Evolutionary conservation across 2,113 vertebrate genomes (phyloP).

Genomic region (Grammomys surdaster): DNA sequence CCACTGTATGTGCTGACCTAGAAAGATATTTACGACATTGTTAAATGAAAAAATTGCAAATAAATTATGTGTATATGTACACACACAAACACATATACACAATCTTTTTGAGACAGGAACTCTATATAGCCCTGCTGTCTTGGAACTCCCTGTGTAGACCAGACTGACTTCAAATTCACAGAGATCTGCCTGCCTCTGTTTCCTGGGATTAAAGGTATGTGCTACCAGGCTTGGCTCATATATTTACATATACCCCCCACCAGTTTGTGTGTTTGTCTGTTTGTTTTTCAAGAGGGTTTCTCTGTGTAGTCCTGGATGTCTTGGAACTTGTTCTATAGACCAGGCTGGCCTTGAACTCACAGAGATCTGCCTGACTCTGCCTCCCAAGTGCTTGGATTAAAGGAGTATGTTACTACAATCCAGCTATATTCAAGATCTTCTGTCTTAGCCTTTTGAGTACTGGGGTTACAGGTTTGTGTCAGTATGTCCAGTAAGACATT

Average conservation of each 20-base stretch:
- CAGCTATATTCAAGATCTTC: neutral
- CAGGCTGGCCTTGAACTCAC: too few relatives aligned
- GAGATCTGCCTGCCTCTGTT: neutral
- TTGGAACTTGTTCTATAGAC: too few relatives aligned
- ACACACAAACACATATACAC: too few relatives aligned
- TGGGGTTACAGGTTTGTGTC: neutral
- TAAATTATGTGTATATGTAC: neutral
- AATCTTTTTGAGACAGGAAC: neutral
- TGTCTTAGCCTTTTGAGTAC: neutral
- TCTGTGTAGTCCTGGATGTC: neutral
- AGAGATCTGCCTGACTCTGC: too few relatives aligned
- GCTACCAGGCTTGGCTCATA: neutral
- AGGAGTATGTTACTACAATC: too few relatives aligned
- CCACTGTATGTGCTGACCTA: neutral
- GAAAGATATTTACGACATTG: neutral
- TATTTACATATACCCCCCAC: neutral
- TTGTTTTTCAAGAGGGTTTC: neutral
- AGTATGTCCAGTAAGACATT: neutral
- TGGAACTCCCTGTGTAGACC: neutral
- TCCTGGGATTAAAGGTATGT: neutral
- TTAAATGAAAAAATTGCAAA: conserved; percentile 37
- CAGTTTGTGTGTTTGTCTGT: neutral
- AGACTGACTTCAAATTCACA: neutral
- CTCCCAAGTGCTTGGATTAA: too few relatives aligned
- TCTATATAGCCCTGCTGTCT: neutral